These are phyloP conservation scores for Falco cherrug DNA, from an alignment of 2,797 vertebrate species.

Conservation along the genomic window DNA sequence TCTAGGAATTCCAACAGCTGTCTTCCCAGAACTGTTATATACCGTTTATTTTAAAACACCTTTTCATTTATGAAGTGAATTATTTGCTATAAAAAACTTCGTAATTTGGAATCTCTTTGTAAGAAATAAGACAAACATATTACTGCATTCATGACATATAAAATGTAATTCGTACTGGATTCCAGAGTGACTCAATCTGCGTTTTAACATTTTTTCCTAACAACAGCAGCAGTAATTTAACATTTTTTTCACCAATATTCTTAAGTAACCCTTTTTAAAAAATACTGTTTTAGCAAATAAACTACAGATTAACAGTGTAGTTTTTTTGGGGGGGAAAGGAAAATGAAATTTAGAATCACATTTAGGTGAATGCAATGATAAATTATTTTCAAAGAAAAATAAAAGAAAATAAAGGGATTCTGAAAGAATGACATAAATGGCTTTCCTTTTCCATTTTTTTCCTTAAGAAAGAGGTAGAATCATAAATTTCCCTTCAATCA, in stretches of 20 bases:
- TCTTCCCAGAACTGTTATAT: background rate
- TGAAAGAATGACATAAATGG: background rate
- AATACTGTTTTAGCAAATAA: background rate
- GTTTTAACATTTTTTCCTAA: constrained; percentile 43
- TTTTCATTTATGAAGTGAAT: constrained; percentile 58
- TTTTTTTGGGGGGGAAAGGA: background rate
- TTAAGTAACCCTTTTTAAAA: background rate
- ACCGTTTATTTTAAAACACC: constrained; percentile 33
- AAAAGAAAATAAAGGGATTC: background rate
- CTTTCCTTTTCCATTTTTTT: background rate
- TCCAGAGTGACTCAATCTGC: constrained; percentile 15
- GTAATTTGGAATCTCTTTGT: constrained; percentile 20
- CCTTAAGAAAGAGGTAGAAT: background rate
- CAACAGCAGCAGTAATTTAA: constrained; percentile 25
- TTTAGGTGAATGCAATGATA: background rate
- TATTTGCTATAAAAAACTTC: constrained; percentile 45
- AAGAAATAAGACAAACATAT: constrained; percentile 51
- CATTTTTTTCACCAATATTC: background rate
- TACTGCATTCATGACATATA: constrained; percentile 31
- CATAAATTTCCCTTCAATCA: background rate
- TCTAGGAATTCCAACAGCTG: constrained; percentile 20
- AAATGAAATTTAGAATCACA: background rate
- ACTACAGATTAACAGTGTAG: background rate
- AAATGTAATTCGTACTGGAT: constrained; percentile 55
- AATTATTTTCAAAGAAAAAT: background rate